These are phyloP conservation scores for Scomber scombrus DNA, from an alignment of 2,113 vertebrate genomes.

Conservation along the genomic window DNA sequence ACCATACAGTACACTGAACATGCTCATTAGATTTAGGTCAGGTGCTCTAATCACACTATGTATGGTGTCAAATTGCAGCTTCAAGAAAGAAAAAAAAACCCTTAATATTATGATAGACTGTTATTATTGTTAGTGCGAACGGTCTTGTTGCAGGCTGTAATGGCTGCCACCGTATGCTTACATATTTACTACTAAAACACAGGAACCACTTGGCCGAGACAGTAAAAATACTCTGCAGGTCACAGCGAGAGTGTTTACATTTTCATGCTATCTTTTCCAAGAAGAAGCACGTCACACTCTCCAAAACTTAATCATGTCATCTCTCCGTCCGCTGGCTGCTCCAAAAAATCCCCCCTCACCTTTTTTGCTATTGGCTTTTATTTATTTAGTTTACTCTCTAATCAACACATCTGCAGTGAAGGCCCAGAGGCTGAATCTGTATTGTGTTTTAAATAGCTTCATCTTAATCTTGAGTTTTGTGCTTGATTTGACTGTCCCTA, in stretches of 20 bases:
- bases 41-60: not conserved
- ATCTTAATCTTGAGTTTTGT: too few species aligned
- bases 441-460: too few species aligned
- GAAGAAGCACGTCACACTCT: slow-evolving; percentile 49
- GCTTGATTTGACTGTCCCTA: too few species aligned
- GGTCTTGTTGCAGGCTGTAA: not conserved
- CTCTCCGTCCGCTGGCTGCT: not conserved
- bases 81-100: not conserved
- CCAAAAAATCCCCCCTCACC: not conserved
- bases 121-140: not conserved
- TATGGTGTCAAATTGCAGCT: not conserved
- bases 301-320: slow-evolving; percentile 43
- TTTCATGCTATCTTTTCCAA: slow-evolving; percentile 33
- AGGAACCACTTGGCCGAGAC: slow-evolving; percentile 33
- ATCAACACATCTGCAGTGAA: not conserved
- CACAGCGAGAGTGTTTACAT: slow-evolving; percentile 56
- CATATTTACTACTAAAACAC: slow-evolving; percentile 16
- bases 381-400: not conserved
- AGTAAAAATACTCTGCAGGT: slow-evolving; percentile 50
- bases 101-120: not conserved
- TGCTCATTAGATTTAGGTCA: not conserved
- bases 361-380: not conserved
- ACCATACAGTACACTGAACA: not conserved
- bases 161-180: not conserved
- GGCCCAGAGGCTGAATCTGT: too few species aligned